A percentile compares a stretch with the other conserved stretches of the same genome.
phyloP scores from a whole-genome alignment of 2,113 vertebrate genomes.

The Anguilla japonica region DNA sequence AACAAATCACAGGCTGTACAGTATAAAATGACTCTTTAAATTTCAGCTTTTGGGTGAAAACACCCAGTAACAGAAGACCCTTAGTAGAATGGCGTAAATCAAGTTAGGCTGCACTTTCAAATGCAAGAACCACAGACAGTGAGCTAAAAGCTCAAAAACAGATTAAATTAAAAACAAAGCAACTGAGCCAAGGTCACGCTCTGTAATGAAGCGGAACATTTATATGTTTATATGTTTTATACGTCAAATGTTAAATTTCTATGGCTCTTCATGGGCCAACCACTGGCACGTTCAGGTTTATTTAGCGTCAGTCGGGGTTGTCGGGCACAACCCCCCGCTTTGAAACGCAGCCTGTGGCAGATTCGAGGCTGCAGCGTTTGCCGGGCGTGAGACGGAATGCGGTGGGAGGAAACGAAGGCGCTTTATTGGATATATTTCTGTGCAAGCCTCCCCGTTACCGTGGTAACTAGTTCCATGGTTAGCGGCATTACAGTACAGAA shows the following conservation, averaged over 20 bases:
- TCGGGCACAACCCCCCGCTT: neutral
- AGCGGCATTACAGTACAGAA: slow-evolving; percentile 58
- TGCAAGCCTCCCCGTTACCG: slow-evolving; percentile 70
- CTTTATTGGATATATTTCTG: slow-evolving; percentile 74
- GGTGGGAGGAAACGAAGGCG: slow-evolving; percentile 61
- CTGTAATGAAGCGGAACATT: neutral
- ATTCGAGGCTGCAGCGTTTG: slow-evolving; percentile 22
- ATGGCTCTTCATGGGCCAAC: neutral
- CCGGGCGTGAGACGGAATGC: slow-evolving; percentile 51
- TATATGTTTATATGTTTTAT: neutral
- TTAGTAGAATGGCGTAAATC: neutral
- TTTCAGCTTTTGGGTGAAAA: neutral
- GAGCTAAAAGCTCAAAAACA: neutral
- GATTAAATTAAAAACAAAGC: neutral
- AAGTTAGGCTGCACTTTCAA: neutral
- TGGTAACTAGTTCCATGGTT: slow-evolving; percentile 67
- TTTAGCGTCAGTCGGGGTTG: neutral
- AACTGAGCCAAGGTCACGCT: neutral
- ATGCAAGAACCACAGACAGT: neutral
- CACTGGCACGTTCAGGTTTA: neutral
- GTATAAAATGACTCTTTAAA: neutral
- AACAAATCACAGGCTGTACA: neutral
- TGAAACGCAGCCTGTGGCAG: slow-evolving; percentile 22
- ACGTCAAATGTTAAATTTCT: neutral
- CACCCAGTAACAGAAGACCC: neutral